A percentile compares a stretch with the other conserved stretches of the same genome.
phyloP scores from a whole-genome alignment of 2,797 vertebrate genomes.

The Sarcoramphus papa region DNA sequence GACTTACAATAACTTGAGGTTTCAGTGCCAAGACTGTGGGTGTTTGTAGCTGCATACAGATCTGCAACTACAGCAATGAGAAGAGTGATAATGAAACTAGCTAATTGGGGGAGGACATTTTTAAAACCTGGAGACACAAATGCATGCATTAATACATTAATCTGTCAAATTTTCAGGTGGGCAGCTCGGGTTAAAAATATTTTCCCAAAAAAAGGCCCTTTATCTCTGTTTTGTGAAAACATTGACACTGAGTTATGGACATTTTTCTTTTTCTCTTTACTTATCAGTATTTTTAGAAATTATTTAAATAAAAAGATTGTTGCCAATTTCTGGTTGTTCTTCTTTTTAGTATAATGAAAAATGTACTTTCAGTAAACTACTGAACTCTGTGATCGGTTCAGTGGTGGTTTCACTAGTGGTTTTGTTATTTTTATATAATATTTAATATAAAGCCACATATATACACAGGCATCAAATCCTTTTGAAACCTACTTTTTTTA shows the following conservation, averaged over 20 bases:
- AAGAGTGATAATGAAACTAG: neutral
- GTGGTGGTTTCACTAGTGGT: neutral
- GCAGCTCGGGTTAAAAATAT: neutral
- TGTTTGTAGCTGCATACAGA: neutral
- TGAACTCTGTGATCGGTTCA: neutral
- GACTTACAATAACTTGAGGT: neutral
- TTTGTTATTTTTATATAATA: neutral
- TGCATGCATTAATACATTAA: neutral
- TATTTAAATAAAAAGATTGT: neutral
- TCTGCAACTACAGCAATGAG: neutral
- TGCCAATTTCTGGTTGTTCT: neutral
- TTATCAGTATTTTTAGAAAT: neutral
- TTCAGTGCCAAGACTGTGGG: neutral
- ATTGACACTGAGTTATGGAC: neutral
- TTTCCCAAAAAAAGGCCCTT: accelerated
- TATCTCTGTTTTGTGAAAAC: neutral
- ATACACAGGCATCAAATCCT: neutral
- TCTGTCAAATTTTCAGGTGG: neutral
- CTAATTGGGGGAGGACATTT: neutral
- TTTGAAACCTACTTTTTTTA: neutral
- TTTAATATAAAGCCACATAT: neutral
- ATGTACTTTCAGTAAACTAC: neutral
- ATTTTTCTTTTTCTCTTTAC: neutral
- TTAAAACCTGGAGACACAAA: neutral
- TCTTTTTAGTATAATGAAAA: neutral